Percentiles rank a stretch among this genome's conserved stretches.
Conservation (phyloP, 1,140 invertebrate genomes). For the Lepeophtheirus salmonis region DNA sequence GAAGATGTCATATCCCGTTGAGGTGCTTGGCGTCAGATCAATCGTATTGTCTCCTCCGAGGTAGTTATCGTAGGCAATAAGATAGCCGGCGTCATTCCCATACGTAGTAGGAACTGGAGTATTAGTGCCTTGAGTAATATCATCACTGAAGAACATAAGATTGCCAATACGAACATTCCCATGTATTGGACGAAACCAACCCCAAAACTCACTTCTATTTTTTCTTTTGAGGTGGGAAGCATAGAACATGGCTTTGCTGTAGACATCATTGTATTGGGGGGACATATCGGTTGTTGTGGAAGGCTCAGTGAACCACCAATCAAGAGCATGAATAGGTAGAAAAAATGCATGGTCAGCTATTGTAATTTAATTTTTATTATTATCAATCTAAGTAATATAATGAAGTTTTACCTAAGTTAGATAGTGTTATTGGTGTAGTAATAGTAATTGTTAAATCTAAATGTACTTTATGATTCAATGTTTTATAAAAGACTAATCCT, state of each 20-base stretch:
- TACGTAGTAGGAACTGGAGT: not conserved
- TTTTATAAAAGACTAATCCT: not conserved
- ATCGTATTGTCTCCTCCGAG: not conserved
- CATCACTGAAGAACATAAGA: slow-evolving; percentile 1
- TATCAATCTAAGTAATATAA: not conserved
- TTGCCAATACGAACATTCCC: not conserved
- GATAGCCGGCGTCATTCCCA: slow-evolving; percentile 1
- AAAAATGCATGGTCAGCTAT: not conserved
- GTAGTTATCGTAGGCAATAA: slow-evolving; percentile 5
- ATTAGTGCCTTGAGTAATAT: not conserved
- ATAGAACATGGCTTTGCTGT: not conserved
- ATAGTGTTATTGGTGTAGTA: not conserved
- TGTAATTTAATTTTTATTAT: not conserved
- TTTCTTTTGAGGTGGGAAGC: not conserved
- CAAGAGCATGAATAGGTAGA: not conserved
- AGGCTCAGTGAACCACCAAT: slow-evolving; percentile 4
- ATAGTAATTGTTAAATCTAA: not conserved
- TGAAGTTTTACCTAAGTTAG: not conserved
- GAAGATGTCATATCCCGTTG: not conserved
- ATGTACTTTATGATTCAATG: not conserved
- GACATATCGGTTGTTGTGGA: not conserved
- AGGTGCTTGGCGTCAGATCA: not conserved
- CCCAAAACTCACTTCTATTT: not conserved
- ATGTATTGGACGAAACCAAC: not conserved
- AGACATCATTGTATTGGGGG: not conserved